Evolutionary conservation across 2,797 vertebrate genomes (phyloP).

Genomic region (Pseudocheirus occidentalis): DNA sequence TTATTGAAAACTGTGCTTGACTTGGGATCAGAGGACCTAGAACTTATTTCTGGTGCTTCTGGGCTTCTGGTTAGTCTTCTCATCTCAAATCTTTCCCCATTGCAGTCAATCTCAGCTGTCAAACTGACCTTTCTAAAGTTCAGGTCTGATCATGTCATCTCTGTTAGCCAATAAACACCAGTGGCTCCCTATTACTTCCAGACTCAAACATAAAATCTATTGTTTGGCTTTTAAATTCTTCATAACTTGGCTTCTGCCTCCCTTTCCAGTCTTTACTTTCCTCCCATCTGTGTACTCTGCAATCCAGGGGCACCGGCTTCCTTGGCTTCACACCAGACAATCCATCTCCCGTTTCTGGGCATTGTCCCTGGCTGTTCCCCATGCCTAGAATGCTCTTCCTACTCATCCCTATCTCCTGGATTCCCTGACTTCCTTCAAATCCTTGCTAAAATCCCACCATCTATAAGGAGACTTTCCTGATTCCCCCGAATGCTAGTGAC

Average conservation of each 20-base stretch:
- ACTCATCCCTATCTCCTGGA: background rate
- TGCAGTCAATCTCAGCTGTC: background rate
- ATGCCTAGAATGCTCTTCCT: background rate
- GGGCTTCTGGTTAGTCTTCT: background rate
- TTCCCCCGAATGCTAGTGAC: background rate
- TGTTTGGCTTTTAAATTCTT: background rate
- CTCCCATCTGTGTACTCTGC: background rate
- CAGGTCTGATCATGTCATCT: background rate
- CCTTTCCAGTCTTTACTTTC: background rate
- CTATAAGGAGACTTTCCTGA: background rate
- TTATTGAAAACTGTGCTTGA: background rate
- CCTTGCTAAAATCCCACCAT: no score
- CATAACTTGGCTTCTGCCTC: background rate
- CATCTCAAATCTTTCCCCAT: background rate
- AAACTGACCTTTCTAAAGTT: background rate
- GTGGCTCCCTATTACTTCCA: background rate
- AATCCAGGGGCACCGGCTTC: background rate
- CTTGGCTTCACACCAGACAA: background rate
- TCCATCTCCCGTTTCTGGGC: no score
- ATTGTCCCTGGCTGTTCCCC: background rate
- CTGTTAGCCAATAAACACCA: background rate
- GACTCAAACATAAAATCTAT: background rate
- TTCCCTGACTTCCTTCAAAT: background rate
- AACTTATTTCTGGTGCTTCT: background rate
- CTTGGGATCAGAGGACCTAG: background rate